A percentile compares a stretch with the other conserved stretches of the same genome.
Evolutionary conservation across 1,140 invertebrate genomes (phyloP).

Genomic region (Hyposmocoma kahamanoa): DNA sequence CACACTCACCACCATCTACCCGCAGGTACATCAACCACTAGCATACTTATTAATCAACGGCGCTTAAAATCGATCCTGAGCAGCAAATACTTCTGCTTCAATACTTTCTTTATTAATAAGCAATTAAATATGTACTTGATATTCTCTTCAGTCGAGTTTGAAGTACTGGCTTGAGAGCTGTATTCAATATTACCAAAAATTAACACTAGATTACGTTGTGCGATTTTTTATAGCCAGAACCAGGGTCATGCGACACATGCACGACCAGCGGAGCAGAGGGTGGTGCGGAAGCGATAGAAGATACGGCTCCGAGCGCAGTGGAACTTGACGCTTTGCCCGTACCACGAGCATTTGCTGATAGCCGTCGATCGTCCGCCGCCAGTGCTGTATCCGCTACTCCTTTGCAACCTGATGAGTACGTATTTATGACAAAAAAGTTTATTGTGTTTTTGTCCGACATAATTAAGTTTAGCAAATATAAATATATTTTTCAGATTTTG

Average conservation of each 20-base stretch:
- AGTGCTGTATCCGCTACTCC: conserved; percentile 68
- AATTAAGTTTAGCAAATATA: too few species aligned
- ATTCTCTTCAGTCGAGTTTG: too few species aligned
- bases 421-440: neutral
- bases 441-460: too few species aligned
- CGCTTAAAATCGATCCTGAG: too few species aligned
- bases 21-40: conserved; percentile 42
- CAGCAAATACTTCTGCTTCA: too few species aligned
- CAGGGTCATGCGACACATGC: conserved; percentile 27
- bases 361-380: conserved; percentile 79
- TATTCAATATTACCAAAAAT: too few species aligned
- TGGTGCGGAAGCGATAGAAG: conserved; percentile 26
- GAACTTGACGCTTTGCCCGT: conserved; percentile 74
- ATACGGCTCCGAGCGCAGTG: conserved; percentile 15
- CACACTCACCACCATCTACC: conserved; percentile 42
- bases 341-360: conserved; percentile 84
- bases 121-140: too few species aligned
- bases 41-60: too few species aligned
- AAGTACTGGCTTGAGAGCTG: too few species aligned
- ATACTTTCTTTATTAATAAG: too few species aligned
- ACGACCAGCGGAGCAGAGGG: conserved; percentile 16
- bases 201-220: too few species aligned
- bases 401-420: conserved; percentile 57
- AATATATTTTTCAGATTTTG: too few species aligned
- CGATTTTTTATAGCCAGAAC: conserved; percentile 13